A percentile compares a stretch with the other conserved stretches of the same genome.
These are phyloP conservation scores for Lontra canadensis DNA, from an alignment of 2,113 vertebrate species.

Conservation along the genomic window DNA sequence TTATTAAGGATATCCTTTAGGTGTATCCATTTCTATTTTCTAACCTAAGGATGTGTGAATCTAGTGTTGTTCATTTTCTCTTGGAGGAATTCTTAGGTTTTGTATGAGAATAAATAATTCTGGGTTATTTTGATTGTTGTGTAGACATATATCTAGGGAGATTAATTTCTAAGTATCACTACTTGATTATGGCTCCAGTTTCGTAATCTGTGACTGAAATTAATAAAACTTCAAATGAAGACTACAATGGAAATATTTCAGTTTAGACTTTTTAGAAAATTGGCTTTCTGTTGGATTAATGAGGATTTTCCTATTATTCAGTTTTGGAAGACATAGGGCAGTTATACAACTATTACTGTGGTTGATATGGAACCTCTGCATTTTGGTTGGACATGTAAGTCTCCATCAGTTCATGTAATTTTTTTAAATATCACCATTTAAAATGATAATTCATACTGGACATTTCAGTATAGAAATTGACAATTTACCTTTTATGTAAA, in stretches of 20 bases:
- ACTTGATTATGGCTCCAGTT: background rate
- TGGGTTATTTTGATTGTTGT: constrained; percentile 28
- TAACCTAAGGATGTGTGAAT: background rate
- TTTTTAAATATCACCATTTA: background rate
- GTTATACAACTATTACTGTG: background rate
- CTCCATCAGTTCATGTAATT: background rate
- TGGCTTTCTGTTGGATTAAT: constrained; percentile 2
- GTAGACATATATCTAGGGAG: background rate
- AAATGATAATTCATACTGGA: background rate
- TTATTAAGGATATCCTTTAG: background rate
- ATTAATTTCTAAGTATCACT: constrained; percentile 27
- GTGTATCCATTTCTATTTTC: background rate
- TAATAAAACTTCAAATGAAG: constrained; percentile 24
- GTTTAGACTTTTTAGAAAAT: background rate
- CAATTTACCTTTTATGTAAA: background rate
- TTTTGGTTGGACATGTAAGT: constrained; percentile 14
- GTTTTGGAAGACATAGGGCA: background rate
- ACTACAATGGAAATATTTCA: background rate
- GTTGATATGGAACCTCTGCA: background rate
- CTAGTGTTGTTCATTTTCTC: constrained; percentile 24
- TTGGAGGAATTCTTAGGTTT: background rate
- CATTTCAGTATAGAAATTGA: background rate
- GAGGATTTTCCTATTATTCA: background rate
- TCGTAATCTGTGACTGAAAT: constrained; percentile 35
- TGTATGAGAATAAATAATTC: background rate